Evolutionary conservation across 2,888 invertebrate species (phyloP), one percentile per base, ranked within the genome.

Genomic region (Lithodes maja): DNA sequence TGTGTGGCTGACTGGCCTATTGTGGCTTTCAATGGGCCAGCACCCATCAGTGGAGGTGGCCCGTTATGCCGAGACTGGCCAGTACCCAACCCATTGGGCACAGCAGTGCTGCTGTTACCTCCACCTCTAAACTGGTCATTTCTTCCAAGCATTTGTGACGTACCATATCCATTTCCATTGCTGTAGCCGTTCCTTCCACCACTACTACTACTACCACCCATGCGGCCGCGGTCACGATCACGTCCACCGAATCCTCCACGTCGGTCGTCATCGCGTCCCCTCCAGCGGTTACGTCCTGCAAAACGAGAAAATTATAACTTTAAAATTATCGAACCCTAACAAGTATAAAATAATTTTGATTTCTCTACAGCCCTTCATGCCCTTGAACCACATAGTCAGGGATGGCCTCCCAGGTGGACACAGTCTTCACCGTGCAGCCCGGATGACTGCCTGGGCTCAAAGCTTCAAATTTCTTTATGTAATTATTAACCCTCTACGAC

Each of bases 81-180:
- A 79, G 84, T 84, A 84, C 84, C 88, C 84, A 84, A 71, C 84
- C 88, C 88, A 89, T 89, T 89, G 80, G 85, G 68, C 88, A 85
- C 75, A 81, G 80, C 68, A 89, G 61, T 88, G 84, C 84, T 89
- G 85, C 85, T 89, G 79, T 81, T 89, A 85, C 88, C 88, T 89
- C 88, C 88, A 81, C 88, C 84, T 89, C 88, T 83, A 89, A 84
- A 89, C 88, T 89, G 84, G 88, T 89, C 84, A 89, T 84, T 80
- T 89, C 88, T 83, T 89, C 88, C 88, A 87, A 82, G 87, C 87
- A 69, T 84, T 89, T 84, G 85, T 80, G 88, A 89, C 88, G 88
- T 89, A 89, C 88, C 88, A 89, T 89, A 89, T 61, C 88, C 90
- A 83, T 90, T 88, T 86, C 88, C 87, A 82, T 86, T 87, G 87